Percentiles rank a stretch among this genome's conserved stretches.
These are phyloP conservation scores for western clawed frog (Xenopus tropicalis) DNA, from an alignment of 2,113 vertebrate genomes.

Conservation along the genomic window UCB_Xtro_10.0 CM004451.2:45788501-45789000, in stretches of 20 bases:
- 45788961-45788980: no score
- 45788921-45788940: slow-evolving; percentile 78
- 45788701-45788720: slow-evolving; percentile 90
- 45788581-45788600: no score
- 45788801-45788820: slow-evolving; percentile 82
- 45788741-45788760: slow-evolving; percentile 77
- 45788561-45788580: no score
- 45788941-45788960: slow-evolving; percentile 67
- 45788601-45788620: slow-evolving; percentile 62
- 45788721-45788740: slow-evolving; percentile 72
- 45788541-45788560: no score
- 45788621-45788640: slow-evolving; percentile 76
- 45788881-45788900: slow-evolving; percentile 83
- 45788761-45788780: slow-evolving; percentile 79
- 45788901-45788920: slow-evolving; percentile 73
- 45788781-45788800: slow-evolving; percentile 91
- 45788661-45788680: slow-evolving; percentile 75
- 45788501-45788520: no score
- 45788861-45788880: slow-evolving; percentile 60
- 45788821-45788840: slow-evolving; percentile 94
- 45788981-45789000: no score
- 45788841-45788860: slow-evolving; percentile 76
- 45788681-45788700: slow-evolving; percentile 80
- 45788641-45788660: slow-evolving; percentile 86
- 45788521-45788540: no score